These are phyloP conservation scores for Carcina quercana DNA, from an alignment of 2,888 invertebrate genomes.

Conservation along the genomic window DNA sequence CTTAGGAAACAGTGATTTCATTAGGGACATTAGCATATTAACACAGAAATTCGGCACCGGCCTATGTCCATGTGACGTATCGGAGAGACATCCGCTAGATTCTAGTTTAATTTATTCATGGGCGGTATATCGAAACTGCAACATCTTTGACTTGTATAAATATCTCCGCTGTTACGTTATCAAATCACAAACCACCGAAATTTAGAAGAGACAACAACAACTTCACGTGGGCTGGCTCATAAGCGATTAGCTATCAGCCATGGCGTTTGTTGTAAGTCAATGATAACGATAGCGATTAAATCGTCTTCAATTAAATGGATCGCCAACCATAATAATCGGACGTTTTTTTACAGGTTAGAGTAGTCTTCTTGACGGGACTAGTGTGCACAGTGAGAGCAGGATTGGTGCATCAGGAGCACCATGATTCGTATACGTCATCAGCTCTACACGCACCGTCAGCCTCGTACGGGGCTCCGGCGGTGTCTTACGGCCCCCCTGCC, in stretches of 20 bases:
- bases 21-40: slow-evolving; percentile 18
- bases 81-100: slow-evolving; percentile 29
- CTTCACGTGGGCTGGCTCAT: slow-evolving; percentile 50
- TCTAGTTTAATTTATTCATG: slow-evolving; percentile 48
- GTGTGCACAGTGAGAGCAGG: slow-evolving; percentile 50
- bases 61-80: slow-evolving; percentile 17
- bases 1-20: slow-evolving; percentile 22
- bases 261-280: slow-evolving; percentile 68
- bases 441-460: slow-evolving; percentile 52
- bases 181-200: slow-evolving; percentile 53
- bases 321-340: background rate
- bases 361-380: slow-evolving; percentile 47
- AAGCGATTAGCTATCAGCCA: slow-evolving; percentile 72
- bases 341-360: slow-evolving; percentile 54
- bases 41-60: slow-evolving; percentile 12
- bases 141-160: slow-evolving; percentile 54
- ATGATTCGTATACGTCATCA: slow-evolving; percentile 50
- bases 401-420: slow-evolving; percentile 32
- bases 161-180: slow-evolving; percentile 48
- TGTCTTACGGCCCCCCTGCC: slow-evolving; percentile 42
- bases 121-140: slow-evolving; percentile 35
- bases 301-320: slow-evolving; percentile 1
- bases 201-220: slow-evolving; percentile 60
- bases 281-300: slow-evolving; percentile 14
- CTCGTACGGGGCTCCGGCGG: slow-evolving; percentile 49